Evolutionary conservation across 2,797 vertebrate species (phyloP), one percentile per base, ranked within the genome.

Genomic region (Muscicapa striata): DNA sequence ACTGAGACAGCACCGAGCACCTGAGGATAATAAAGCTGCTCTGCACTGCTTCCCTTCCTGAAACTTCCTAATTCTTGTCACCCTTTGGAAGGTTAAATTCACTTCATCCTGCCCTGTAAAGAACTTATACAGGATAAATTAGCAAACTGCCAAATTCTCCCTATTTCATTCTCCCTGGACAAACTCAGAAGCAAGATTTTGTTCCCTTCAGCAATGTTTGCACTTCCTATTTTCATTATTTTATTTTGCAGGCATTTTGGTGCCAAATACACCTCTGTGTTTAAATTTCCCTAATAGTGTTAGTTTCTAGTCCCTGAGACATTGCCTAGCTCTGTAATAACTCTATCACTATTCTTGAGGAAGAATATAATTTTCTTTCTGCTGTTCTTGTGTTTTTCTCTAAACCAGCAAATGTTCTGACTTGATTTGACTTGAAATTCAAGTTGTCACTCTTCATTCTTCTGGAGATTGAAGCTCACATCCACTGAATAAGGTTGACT

Each of bases 1-100:
- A 92, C 86, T 6, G 13, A 61, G 93, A 82, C 84, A 94, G 94
- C 72, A 3, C 19, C 3, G 46, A 87, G 68, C 94, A 83, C 84
- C 45, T 6, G 86, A 92, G 94, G 72, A 38, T 87, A 92, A 95
- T 93, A 94, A 96, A 95, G 63, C 61, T 74, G 52, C 10, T 70
- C 73, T 64, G 70, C 58, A 2, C n/a, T 1, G 3, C 84, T 84
- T 85, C 43, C 67, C 68, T 79, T 48, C 24, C 78, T 48, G 57
- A 74, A 38, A 62, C 66, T 92, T 89, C 68, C 64, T 94, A 92
- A 82, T 90, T 94, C 90, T 93, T 93, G 75, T 74, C 70, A 43
- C 38, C 13, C 0, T 77, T 84, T 75, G 64, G 75, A 95, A 92
- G 62, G 72, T 92, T 77, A 86, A 67, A 90, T 82, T 87, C 79